Percentiles rank a stretch among this genome's conserved stretches.
These are phyloP conservation scores for Odontomachus brunneus DNA, from an alignment of 1,140 invertebrate species.

Conservation along the genomic window DNA sequence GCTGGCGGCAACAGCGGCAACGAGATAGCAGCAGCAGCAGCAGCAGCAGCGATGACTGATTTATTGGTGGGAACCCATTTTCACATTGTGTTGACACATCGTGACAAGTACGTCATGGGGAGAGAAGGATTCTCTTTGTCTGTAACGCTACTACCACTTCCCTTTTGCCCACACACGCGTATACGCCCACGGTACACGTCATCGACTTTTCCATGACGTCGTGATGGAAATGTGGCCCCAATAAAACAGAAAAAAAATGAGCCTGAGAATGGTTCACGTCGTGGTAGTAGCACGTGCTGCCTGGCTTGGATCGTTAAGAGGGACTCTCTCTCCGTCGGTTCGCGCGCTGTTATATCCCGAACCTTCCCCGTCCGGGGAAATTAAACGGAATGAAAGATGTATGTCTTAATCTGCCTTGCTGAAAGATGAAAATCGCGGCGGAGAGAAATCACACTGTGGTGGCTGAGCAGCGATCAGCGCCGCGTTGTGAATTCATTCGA, in stretches of 20 bases:
- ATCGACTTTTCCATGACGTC: too few species aligned
- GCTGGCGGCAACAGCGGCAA: slow-evolving; percentile 24
- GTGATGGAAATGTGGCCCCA: too few species aligned
- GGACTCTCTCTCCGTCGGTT: neutral
- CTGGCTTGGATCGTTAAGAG: neutral
- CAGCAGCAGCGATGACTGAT: slow-evolving; percentile 60
- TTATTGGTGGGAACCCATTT: slow-evolving; percentile 29
- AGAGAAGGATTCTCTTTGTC: too few species aligned
- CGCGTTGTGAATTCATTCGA: too few species aligned
- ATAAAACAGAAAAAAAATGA: too few species aligned
- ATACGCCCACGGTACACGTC: too few species aligned
- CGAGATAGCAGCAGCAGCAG: slow-evolving; percentile 64
- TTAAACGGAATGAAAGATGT: slow-evolving; percentile 4
- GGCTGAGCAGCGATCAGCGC: too few species aligned
- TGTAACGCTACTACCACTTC: too few species aligned
- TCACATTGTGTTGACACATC: slow-evolving; percentile 1
- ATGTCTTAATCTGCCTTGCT: neutral
- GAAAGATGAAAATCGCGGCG: neutral
- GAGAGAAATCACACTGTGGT: too few species aligned
- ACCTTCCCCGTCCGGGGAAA: neutral
- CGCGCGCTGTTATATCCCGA: neutral
- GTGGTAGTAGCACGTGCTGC: too few species aligned
- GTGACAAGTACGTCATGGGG: neutral
- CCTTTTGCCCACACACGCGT: too few species aligned
- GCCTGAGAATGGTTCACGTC: too few species aligned